Evolutionary conservation across 1,140 invertebrate species (phyloP), one percentile per base, ranked within the genome.

Genomic region (Brachionus angularis): DNA sequence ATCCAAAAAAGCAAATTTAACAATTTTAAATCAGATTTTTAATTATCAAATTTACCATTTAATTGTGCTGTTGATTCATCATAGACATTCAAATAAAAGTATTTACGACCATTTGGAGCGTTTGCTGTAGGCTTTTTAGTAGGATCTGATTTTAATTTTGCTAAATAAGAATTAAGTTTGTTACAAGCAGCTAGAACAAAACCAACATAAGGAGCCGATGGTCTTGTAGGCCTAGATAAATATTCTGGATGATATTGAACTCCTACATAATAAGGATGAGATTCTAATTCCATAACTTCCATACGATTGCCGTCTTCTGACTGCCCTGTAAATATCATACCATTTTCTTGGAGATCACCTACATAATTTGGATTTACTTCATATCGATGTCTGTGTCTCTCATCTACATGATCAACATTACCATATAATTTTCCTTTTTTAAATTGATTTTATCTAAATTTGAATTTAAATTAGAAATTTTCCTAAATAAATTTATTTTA

Each of bases 161-260:
- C 23, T 27, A 67, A 23, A 16, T 67, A 67, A 31, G 39, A 47
- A 5, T 46, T 42, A 18, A 67, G 39, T 34, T 67, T 67, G 25
- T 67, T 46, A 5, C 42, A 67, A 5, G 91, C 87, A 8, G 92
- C 91, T 55, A 55, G 23, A 33, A 71, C 31, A 33, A 71, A 71
- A 61, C 96, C 96, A 69, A 97, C 82, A 78, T 96, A 99, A 3
- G 93, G 93, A 3, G 96, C 91, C 33, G 92, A 96, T 0, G 96
- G 94, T 73, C 88, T 89, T 55, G 96, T 80, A 0, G 96, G 95
- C 1, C 94, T 85, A 0, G 91, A 95, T 16, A 96, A 84, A 81
- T 98, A 99, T 80, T 98, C 96, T 0, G 96, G 96, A 82, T 98
- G 96, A 80, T 90, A 99, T 81, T 98, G 96, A 0, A 93, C 93